Base-by-base conservation (phyloP, 2,888 invertebrate species). In the Tachina lurida region DNA sequence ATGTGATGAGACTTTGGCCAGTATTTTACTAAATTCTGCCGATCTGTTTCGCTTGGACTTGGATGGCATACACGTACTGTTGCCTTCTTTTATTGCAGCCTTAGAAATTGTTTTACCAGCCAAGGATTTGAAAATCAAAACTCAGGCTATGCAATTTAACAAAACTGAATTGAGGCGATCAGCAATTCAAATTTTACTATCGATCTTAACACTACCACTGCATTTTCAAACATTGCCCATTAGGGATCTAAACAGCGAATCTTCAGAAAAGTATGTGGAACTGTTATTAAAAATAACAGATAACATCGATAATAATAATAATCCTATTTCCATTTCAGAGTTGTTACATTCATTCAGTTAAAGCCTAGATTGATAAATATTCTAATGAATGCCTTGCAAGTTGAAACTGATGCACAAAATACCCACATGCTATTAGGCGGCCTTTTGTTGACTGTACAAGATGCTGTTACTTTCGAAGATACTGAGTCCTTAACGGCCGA, bases 11-110 rank as follows among this genome's bases (percentile, higher is more conserved):
- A 96, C 96, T n/a, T 93, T 98, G 90, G 96, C 97, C 49, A 97
- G 97, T 86, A 97, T 98, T 90, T 94, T 99, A 80, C 94, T 96
- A 65, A 97, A 98, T 92, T 97, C 97, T 0, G 94, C 96, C 0
- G 96, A 99, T 92, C 94, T 99, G 82, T 97, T 99, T 91, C 95
- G 97, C 70, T 93, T 98, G 87, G 99, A 99, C 93, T 94, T 99
- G 81, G 97, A 98, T 91, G 99, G 99, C 0, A 97, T 98, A 2
- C 95, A 98, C 91, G 96, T 98, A 22, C 93, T 99, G 49, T 95
- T 99, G 15, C 99, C 99, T 0, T 95, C 96, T 87, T 96, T 98
- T 90, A 95, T 99, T 76, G 95, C 95, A 12, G 98, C 99, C 0
- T 92, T 99, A 65, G 99, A 99, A 93, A 94, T 97, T 65, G 97